Evolutionary conservation across 2,797 vertebrate genomes (phyloP).

Genomic region (Fringilla coelebs): DNA sequence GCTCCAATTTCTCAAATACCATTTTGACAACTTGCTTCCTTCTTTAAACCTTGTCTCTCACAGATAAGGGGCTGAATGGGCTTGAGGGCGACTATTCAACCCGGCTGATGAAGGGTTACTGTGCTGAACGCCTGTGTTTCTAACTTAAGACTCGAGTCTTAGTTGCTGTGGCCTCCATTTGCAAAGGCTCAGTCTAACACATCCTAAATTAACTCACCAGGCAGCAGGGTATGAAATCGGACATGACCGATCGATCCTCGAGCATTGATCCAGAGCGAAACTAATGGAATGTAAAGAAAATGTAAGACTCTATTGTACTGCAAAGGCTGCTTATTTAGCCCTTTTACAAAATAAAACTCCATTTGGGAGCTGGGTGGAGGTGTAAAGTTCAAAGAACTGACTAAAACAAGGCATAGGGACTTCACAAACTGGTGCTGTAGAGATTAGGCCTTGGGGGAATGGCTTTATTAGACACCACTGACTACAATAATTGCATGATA

Average conservation of each 20-base stretch:
- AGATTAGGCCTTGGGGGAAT: slow-evolving; percentile 18
- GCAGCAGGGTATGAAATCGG: slow-evolving; percentile 76
- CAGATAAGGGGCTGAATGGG: not conserved
- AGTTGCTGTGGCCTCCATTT: not conserved
- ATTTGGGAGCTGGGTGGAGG: not conserved
- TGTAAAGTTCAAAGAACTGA: not conserved
- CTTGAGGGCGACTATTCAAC: not conserved
- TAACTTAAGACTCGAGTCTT: not conserved
- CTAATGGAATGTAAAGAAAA: slow-evolving; percentile 68
- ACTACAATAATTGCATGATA: slow-evolving; percentile 75
- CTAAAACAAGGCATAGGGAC: not conserved
- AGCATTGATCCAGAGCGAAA: slow-evolving; percentile 51
- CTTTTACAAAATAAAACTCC: slow-evolving; percentile 8
- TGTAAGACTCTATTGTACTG: not conserved
- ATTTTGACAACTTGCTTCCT: not conserved
- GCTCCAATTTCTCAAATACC: not conserved
- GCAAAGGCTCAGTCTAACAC: not conserved
- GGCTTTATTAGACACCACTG: slow-evolving; percentile 61
- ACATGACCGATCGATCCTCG: slow-evolving; percentile 77
- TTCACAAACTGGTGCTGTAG: slow-evolving; percentile 17
- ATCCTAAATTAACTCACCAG: slow-evolving; percentile 68
- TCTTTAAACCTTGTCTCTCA: not conserved
- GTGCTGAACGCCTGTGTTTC: not conserved
- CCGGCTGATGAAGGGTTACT: not conserved
- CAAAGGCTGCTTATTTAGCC: slow-evolving; percentile 6